Conservation (phyloP, 2,113 vertebrate genomes). For the Phalacrocorax brasilianus region DNA sequence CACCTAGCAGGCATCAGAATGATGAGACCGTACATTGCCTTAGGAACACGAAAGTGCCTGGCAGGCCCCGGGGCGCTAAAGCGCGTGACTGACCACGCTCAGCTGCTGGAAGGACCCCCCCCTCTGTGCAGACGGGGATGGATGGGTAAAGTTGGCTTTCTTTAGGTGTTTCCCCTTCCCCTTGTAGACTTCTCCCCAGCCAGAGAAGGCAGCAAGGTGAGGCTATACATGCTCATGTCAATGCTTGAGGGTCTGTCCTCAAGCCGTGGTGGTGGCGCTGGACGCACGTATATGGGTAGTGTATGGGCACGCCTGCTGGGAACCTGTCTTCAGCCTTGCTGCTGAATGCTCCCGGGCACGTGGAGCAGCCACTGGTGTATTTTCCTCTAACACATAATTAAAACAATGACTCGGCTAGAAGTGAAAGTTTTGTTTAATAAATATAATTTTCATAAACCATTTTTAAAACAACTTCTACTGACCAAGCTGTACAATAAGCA, state of each 20-base stretch:
- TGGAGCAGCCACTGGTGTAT: fast-evolving
- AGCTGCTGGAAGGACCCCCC: no score
- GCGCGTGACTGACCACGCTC: no score
- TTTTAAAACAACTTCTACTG: conserved; percentile 73
- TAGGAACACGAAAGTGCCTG: fast-evolving
- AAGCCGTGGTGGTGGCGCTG: fast-evolving
- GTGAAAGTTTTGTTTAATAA: conserved; percentile 85
- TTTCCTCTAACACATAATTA: neutral
- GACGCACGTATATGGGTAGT: no score
- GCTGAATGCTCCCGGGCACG: no score
- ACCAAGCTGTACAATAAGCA: conserved; percentile 66
- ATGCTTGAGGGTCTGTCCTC: neutral
- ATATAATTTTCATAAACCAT: conserved; percentile 82
- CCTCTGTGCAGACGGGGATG: no score
- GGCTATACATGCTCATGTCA: fast-evolving
- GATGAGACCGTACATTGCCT: neutral
- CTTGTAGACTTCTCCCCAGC: no score
- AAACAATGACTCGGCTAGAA: conserved; percentile 32
- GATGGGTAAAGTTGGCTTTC: no score
- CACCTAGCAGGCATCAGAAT: neutral
- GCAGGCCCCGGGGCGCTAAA: neutral
- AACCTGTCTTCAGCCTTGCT: neutral
- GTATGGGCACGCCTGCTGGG: neutral
- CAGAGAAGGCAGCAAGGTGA: neutral
- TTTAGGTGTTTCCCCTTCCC: no score